phyloP scores from a whole-genome alignment of 2,888 invertebrate species.

The Tetheella fluctuosa region DNA sequence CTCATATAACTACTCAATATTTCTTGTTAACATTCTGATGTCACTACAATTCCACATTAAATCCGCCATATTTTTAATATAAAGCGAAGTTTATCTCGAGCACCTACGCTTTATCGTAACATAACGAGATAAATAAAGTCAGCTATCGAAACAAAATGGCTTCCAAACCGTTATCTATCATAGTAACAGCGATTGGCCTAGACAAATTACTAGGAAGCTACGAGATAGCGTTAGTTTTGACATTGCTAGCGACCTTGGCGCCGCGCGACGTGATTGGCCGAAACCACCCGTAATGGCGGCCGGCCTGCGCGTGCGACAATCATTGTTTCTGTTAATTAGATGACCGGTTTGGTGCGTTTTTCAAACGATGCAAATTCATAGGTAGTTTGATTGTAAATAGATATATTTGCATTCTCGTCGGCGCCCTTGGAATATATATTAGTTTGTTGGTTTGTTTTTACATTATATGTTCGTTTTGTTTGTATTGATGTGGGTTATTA shows the following conservation, averaged over 20 bases:
- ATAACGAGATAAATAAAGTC: slow-evolving; percentile 31
- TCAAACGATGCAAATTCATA: slow-evolving; percentile 49
- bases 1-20: no score
- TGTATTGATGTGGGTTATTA: background rate
- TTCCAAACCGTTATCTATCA: slow-evolving; percentile 67
- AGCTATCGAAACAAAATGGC: slow-evolving; percentile 64
- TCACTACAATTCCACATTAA: background rate
- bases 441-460: slow-evolving; percentile 18
- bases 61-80: slow-evolving; percentile 16
- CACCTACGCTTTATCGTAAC: slow-evolving; percentile 12
- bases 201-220: slow-evolving; percentile 76
- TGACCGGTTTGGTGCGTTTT: slow-evolving; percentile 74
- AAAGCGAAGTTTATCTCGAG: slow-evolving; percentile 10
- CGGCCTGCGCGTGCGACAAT: slow-evolving; percentile 59
- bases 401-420: slow-evolving; percentile 34
- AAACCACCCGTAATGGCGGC: slow-evolving; percentile 67
- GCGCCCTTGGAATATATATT: slow-evolving; percentile 34
- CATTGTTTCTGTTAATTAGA: slow-evolving; percentile 79
- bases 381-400: slow-evolving; percentile 27
- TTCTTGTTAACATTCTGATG: no score
- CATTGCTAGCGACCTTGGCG: slow-evolving; percentile 78
- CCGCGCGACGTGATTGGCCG: slow-evolving; percentile 64
- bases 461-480: slow-evolving; percentile 6
- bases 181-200: slow-evolving; percentile 72
- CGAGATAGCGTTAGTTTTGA: slow-evolving; percentile 60